phyloP scores from a whole-genome alignment of 2,113 vertebrate species.

The Bufo bufo region DNA sequence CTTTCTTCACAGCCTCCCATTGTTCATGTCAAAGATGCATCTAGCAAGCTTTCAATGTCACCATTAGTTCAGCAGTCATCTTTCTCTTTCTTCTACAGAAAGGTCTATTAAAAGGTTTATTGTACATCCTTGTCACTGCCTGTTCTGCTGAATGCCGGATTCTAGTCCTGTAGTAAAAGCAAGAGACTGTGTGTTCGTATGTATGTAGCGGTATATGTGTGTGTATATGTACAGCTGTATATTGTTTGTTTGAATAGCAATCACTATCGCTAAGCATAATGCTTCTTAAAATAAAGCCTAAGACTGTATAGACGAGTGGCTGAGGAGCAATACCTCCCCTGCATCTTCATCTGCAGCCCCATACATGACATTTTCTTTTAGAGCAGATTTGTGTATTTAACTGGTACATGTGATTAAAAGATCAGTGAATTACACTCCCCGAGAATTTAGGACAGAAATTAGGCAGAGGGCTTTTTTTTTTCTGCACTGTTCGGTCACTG shows the following conservation, averaged over 20 bases:
- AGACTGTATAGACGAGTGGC: neutral
- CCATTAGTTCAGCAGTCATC: constrained; percentile 50
- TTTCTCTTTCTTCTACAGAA: constrained; percentile 14
- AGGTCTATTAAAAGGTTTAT: constrained; percentile 35
- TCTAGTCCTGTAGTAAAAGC: neutral
- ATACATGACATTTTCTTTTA: neutral
- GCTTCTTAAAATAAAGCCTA: neutral
- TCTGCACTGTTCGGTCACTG: neutral
- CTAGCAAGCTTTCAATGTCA: constrained; percentile 47
- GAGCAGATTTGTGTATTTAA: neutral
- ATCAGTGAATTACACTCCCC: neutral
- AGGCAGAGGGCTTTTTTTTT: neutral
- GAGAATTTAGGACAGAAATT: neutral
- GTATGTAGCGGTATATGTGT: neutral
- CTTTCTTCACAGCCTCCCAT: constrained; percentile 40
- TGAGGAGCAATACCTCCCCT: neutral
- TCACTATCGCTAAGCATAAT: neutral
- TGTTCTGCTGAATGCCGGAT: neutral
- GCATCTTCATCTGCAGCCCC: neutral
- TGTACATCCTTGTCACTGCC: constrained; percentile 38
- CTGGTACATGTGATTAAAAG: neutral
- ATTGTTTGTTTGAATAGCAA: neutral
- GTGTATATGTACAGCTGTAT: neutral
- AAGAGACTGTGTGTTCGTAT: neutral
- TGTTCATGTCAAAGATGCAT: constrained; percentile 52